Conservation (phyloP, 1,140 invertebrate genomes). For the Aphis gossypii region DNA sequence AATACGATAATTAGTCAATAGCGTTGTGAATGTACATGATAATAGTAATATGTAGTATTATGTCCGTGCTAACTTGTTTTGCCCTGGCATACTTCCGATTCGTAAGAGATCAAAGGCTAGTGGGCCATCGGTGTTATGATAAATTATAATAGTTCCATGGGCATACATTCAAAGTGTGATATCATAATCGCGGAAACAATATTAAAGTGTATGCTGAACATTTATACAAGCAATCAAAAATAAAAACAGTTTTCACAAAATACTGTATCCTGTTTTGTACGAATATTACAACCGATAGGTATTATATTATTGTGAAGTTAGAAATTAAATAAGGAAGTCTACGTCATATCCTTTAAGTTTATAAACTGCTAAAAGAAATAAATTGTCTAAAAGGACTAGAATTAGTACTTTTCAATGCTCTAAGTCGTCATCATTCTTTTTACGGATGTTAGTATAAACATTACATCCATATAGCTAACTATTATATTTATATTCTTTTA, state of each 20-base stretch:
- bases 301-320: neutral
- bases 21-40: neutral
- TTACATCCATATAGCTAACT: neutral
- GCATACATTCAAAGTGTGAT: neutral
- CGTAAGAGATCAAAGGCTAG: constrained; percentile 25
- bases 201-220: neutral
- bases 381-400: neutral
- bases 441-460: neutral
- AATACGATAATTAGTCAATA: neutral
- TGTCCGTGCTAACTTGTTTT: neutral
- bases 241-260: neutral
- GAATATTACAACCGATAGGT: neutral
- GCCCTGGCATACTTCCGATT: constrained; percentile 19
- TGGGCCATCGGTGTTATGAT: neutral
- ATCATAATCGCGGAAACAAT: constrained; percentile 14
- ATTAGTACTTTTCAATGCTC: neutral
- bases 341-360: neutral
- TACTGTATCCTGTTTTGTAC: neutral
- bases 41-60: neutral
- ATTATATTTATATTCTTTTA: neutral
- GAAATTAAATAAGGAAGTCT: neutral
- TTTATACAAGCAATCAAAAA: neutral
- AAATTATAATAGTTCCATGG: neutral
- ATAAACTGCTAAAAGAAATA: neutral
- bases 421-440: neutral